These are phyloP conservation scores for Alloplasta piceator DNA, from an alignment of 2,888 invertebrate genomes.

Conservation along the genomic window DNA sequence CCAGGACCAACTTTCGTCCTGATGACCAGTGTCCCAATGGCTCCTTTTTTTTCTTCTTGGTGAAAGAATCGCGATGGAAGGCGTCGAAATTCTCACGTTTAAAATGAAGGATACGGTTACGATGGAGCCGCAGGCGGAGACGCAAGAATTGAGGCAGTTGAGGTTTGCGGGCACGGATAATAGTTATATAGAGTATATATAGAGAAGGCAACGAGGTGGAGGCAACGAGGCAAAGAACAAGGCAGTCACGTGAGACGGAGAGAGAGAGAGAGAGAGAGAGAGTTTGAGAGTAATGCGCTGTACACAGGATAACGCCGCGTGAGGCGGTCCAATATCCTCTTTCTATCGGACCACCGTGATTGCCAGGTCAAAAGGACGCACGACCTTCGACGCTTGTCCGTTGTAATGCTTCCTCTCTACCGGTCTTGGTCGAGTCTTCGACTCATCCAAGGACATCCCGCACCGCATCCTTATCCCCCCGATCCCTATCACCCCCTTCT, in stretches of 20 bases:
- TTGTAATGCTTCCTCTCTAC: conserved; percentile 39
- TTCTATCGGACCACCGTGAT: conserved; percentile 62
- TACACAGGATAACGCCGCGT: conserved; percentile 14
- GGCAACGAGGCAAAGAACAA: conserved; percentile 50
- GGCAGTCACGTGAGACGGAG: conserved; percentile 37
- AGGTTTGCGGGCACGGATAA: conserved; percentile 10
- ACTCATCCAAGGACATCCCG: conserved; percentile 50
- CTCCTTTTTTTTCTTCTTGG: not conserved
- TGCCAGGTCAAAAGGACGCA: conserved; percentile 62
- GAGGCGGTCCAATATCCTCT: conserved; percentile 15
- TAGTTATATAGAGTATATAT: conserved; percentile 28
- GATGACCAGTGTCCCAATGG: not conserved
- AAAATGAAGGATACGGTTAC: not conserved
- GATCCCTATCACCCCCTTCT: conserved; percentile 10
- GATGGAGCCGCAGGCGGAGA: conserved; percentile 6
- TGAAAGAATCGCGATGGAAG: conserved; percentile 18
- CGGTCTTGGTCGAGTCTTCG: conserved; percentile 38
- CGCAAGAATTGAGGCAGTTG: not conserved
- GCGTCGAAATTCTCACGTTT: not conserved
- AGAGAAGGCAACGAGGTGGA: conserved; percentile 60
- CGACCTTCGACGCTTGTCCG: conserved; percentile 60
- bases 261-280: conserved; percentile 27
- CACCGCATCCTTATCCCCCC: conserved; percentile 46
- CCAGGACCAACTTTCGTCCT: not conserved
- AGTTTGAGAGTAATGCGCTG: not conserved